A percentile compares a stretch with the other conserved stretches of the same genome.
These are phyloP conservation scores for Pherbina coryleti DNA, from an alignment of 2,888 invertebrate genomes.

Conservation along the genomic window DNA sequence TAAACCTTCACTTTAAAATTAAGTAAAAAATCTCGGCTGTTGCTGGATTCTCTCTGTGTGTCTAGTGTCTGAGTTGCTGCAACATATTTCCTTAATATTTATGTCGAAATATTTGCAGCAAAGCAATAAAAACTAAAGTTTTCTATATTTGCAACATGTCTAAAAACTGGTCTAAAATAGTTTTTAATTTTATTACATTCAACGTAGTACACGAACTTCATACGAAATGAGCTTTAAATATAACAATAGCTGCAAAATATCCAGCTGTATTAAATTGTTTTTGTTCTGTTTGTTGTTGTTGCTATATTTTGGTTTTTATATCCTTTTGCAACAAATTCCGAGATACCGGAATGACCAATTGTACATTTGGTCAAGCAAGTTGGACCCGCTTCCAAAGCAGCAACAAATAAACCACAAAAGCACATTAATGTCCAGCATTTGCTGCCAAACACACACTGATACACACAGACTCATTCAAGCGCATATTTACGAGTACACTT, in stretches of 20 bases:
- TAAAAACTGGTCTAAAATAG: conserved; percentile 52
- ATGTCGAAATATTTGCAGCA: not conserved
- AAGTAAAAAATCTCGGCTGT: too few relatives aligned
- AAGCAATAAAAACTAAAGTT: too few relatives aligned
- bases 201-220: conserved; percentile 2
- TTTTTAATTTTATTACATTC: conserved; percentile 58
- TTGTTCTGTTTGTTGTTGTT: conserved; percentile 16
- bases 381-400: not conserved
- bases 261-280: not conserved
- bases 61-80: not conserved
- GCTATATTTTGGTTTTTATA: not conserved
- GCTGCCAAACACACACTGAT: not conserved
- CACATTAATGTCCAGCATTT: conserved; percentile 30
- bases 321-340: not conserved
- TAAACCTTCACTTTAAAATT: too few relatives aligned
- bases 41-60: not conserved
- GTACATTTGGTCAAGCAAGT: not conserved
- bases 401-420: conserved; percentile 31
- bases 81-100: not conserved
- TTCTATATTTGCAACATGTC: conserved; percentile 1
- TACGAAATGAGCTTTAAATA: conserved; percentile 25
- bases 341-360: conserved; percentile 21
- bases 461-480: not conserved
- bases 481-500: not conserved
- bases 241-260: not conserved